Conservation (phyloP, 1,140 invertebrate genomes). For the Heliconius himera region DNA sequence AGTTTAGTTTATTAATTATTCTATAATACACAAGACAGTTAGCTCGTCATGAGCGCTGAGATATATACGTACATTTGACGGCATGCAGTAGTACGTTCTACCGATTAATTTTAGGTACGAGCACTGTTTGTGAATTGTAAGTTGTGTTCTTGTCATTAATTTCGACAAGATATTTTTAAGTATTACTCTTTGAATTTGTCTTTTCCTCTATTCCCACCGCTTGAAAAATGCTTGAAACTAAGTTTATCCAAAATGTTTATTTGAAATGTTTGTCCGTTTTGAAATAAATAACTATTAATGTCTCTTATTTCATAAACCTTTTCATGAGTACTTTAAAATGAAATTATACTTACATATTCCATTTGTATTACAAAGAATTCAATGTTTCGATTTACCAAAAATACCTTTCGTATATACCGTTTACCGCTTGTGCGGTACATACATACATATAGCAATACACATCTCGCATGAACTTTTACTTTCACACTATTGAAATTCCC, state of each 20-base stretch:
- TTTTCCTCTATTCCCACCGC: not conserved
- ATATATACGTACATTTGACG: conserved; percentile 22
- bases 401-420: not conserved
- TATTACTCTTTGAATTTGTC: not conserved
- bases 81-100: conserved; percentile 39
- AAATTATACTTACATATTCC: not conserved
- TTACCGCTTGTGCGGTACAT: not conserved
- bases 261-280: not conserved
- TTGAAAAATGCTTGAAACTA: conserved; percentile 10
- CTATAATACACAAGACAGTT: conserved; percentile 31
- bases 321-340: not conserved
- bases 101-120: conserved; percentile 30
- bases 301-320: not conserved
- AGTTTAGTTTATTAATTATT: conserved; percentile 32
- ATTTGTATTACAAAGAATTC: not conserved
- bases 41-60: conserved; percentile 13
- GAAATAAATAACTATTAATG: not conserved
- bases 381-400: not conserved
- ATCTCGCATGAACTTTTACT: conserved; percentile 16
- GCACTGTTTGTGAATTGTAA: conserved; percentile 27
- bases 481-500: not conserved
- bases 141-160: conserved; percentile 10
- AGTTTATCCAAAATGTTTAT: not conserved
- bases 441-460: not conserved
- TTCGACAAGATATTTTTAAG: not conserved